phyloP scores from a whole-genome alignment of 2,113 vertebrate species.

The Psammodynastes pulverulentus region DNA sequence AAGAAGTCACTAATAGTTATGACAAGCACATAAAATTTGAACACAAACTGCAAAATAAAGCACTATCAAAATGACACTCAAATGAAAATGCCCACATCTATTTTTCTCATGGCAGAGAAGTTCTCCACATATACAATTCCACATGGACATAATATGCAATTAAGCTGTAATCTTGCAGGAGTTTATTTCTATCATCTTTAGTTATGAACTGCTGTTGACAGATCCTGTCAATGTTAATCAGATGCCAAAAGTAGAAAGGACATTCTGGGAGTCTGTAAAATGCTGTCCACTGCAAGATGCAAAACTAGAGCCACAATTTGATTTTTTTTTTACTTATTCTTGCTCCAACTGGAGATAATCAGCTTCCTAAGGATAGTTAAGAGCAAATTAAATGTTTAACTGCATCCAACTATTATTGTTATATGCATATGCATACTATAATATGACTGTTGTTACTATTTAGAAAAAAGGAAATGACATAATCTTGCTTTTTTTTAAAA shows the following conservation, averaged over 20 bases:
- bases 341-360: not conserved
- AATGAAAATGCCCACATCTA: not conserved
- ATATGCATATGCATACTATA: not conserved
- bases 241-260: not conserved
- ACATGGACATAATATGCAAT: not conserved
- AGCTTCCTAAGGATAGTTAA: not conserved
- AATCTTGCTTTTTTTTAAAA: not conserved
- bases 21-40: not conserved
- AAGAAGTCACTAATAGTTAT: not conserved
- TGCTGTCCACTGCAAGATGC: not conserved
- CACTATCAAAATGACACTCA: not conserved
- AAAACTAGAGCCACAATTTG: not conserved
- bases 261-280: constrained; percentile 20
- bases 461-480: not conserved
- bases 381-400: not conserved
- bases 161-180: not conserved
- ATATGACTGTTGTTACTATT: not conserved
- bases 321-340: not conserved
- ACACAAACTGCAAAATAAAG: not conserved
- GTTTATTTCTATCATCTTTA: not conserved
- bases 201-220: not conserved
- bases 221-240: not conserved
- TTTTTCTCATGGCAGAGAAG: not conserved
- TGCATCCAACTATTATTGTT: not conserved
- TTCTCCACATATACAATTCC: not conserved